phyloP scores from a whole-genome alignment of 2,797 vertebrate species.

The Sardinella longiceps region DNA sequence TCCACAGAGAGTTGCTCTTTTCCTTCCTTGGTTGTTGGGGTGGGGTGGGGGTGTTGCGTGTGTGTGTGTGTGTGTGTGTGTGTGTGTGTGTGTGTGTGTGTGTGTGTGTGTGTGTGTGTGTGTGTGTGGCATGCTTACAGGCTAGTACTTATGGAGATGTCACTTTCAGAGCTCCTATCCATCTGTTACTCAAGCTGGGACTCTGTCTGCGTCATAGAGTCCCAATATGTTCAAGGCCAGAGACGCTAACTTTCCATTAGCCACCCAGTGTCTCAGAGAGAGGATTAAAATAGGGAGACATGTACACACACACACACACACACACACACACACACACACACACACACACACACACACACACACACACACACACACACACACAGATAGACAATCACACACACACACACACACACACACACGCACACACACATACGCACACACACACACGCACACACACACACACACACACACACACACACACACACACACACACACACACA shows the following conservation, averaged over 20 bases:
- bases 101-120: conserved; percentile 9
- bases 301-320: not conserved
- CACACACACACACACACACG: not conserved
- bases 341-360: conserved; percentile 13
- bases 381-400: not conserved
- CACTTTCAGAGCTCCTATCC: conserved; percentile 62
- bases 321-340: conserved; percentile 19
- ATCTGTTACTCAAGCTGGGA: conserved; percentile 64
- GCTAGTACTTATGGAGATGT: conserved; percentile 62
- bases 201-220: conserved; percentile 51
- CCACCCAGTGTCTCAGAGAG: conserved; percentile 35
- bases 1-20: not conserved
- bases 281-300: not conserved
- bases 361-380: not conserved
- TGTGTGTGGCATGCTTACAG: conserved; percentile 52
- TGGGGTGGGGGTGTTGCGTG: not conserved
- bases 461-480: not conserved
- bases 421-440: conserved; percentile 11
- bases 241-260: conserved; percentile 58
- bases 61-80: conserved; percentile 30
- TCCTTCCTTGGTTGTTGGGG: not conserved
- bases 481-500: not conserved
- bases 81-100: conserved; percentile 29
- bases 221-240: conserved; percentile 54
- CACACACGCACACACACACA: conserved; percentile 7